phyloP scores from a whole-genome alignment of 2,888 invertebrate species.

The Acanthococcus lagerstroemiae region DNA sequence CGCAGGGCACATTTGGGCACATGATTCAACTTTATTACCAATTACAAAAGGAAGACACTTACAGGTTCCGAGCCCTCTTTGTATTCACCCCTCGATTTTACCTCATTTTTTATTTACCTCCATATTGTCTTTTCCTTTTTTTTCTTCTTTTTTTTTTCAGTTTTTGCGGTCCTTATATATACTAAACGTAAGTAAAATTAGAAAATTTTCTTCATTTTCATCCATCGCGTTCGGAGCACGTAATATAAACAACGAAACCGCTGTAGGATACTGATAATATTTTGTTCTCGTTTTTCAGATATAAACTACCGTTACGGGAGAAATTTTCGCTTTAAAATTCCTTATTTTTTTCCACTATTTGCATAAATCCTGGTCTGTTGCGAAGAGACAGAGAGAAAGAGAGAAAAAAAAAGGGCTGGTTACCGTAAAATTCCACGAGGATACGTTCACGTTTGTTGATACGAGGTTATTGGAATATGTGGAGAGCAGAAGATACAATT shows the following conservation, averaged over 20 bases:
- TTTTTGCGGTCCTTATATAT: background rate
- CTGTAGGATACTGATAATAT: background rate
- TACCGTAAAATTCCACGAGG: background rate
- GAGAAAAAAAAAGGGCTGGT: background rate
- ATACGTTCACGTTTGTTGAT: background rate
- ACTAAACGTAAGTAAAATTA: background rate
- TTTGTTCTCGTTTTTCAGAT: background rate
- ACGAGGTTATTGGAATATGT: background rate
- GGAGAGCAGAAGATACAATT: background rate
- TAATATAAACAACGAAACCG: background rate
- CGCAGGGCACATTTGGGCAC: background rate
- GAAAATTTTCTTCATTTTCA: background rate
- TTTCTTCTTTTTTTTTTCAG: background rate
- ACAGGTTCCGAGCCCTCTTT: background rate
- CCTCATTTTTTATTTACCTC: background rate
- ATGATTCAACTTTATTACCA: background rate
- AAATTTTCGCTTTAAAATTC: background rate
- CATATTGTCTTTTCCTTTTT: background rate
- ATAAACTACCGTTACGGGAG: background rate
- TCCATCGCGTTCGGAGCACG: background rate
- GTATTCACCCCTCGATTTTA: background rate
- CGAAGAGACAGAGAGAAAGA: too few relatives aligned
- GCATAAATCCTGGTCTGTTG: background rate
- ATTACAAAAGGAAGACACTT: background rate
- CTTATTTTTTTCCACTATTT: background rate